Conservation (phyloP, 2,888 invertebrate species). For the Nephrotoma appendiculata region DNA sequence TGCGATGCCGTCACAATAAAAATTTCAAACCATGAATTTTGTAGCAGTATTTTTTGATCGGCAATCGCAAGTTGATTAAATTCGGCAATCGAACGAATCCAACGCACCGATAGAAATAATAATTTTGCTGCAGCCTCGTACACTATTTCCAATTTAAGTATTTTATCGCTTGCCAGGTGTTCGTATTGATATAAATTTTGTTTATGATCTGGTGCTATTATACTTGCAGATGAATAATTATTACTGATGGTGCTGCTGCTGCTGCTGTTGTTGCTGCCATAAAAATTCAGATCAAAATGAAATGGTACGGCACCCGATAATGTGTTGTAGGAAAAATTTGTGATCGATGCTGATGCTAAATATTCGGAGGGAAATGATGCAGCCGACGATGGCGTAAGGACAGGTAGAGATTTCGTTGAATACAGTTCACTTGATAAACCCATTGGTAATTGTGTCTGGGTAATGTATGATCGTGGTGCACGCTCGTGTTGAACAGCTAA, state of each 20-base stretch:
- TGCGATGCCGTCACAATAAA: constrained; percentile 73
- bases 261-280: neutral
- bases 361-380: neutral
- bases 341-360: neutral
- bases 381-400: neutral
- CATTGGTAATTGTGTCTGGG: constrained; percentile 24
- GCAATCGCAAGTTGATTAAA: constrained; percentile 46
- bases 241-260: neutral
- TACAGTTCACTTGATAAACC: constrained; percentile 7
- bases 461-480: constrained; percentile 48
- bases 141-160: constrained; percentile 33
- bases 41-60: constrained; percentile 59
- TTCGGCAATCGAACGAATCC: constrained; percentile 63
- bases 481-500: constrained; percentile 85
- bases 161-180: neutral
- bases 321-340: constrained; percentile 7
- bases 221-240: neutral
- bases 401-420: neutral
- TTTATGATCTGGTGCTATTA: neutral
- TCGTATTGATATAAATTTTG: neutral
- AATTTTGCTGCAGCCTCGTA: constrained; percentile 62
- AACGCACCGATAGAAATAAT: constrained; percentile 61
- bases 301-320: neutral
- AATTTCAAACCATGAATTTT: constrained; percentile 70
- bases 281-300: neutral